phyloP scores from a whole-genome alignment of 2,888 invertebrate genomes.

The Acronicta aceris region DNA sequence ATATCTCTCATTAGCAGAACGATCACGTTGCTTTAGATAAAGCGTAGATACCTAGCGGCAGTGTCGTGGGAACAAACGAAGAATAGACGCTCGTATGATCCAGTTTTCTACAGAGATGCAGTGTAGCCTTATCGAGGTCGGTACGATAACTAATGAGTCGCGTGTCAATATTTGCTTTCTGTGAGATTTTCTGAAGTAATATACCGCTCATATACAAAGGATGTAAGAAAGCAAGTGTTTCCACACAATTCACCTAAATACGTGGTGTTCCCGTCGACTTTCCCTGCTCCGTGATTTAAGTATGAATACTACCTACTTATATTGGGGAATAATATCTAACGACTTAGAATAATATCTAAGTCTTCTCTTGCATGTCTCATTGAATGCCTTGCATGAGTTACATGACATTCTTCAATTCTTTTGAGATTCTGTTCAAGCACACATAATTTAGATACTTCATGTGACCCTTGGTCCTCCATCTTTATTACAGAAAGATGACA shows the following conservation, averaged over 20 bases:
- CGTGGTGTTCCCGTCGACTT: conserved; percentile 23
- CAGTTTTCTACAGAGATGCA: conserved; percentile 83
- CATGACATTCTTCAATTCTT: not conserved
- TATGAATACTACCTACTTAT: conserved; percentile 5
- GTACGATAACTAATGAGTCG: conserved; percentile 79
- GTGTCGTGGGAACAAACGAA: conserved; percentile 84
- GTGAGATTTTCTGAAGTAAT: conserved; percentile 66
- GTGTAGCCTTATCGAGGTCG: conserved; percentile 82
- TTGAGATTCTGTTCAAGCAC: too few relatives aligned
- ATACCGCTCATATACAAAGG: conserved; percentile 57
- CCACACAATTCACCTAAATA: conserved; percentile 36
- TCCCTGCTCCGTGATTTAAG: conserved; percentile 4
- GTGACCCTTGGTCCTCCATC: not conserved
- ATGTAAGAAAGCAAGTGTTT: conserved; percentile 59
- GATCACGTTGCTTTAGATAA: conserved; percentile 80
- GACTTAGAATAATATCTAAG: not conserved
- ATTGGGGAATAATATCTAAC: too few relatives aligned
- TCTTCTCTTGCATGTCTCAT: not conserved
- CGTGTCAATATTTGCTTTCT: conserved; percentile 82
- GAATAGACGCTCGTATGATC: conserved; percentile 81
- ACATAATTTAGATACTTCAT: too few relatives aligned
- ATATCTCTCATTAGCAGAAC: conserved; percentile 77
- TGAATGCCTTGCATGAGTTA: not conserved
- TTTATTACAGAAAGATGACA: not conserved
- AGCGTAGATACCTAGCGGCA: conserved; percentile 73